Base-by-base conservation (phyloP, 2,797 vertebrate genomes). In the Hypotaenidia okinawae region DNA sequence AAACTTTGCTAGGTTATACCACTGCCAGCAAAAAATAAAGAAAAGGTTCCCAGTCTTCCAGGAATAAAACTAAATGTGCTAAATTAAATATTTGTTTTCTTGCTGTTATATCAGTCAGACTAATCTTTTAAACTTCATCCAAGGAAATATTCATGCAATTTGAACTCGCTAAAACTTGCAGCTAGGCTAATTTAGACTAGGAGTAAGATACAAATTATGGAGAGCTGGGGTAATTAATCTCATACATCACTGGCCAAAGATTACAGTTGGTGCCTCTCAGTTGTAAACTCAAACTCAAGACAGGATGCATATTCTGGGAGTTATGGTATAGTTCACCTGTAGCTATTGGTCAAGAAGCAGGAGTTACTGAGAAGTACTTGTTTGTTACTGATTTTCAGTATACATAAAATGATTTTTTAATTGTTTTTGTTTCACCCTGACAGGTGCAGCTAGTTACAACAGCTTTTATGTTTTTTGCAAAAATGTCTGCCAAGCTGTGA, bases 381-480 rank as follows among this genome's bases (percentile, higher is more conserved):
- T 63, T 72, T 92, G 22, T 32, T 15, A 75, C 43, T 88, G 55
- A 74, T 89, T 76, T 87, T 81, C 47, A 21, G 7, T 35, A 32
- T 17, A 77, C n/a, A 90, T 49, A 16, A 75, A 43, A 37, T 39
- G 2, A 9, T 88, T 76, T 45, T 66, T 81, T 84, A 80, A 19
- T 33, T 77, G 24, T 47, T 45, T 84, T 54, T 49, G 51, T 86
- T 61, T 54, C 74, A 25, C 24, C 43, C 37, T 87, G 62, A 89
- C 97, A 99, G 99, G 97, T 79, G 86, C 92, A 80, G 79, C 80
- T 51, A 66, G 74, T 67, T 97, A 98, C 97, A 98, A 97, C 97
- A 98, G 98, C 52, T 99, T 99, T 96, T 99, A 98, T 21, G 98
- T 99, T 78, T 99, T 97, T 82, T 99, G 99, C 97, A 99, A 99